Percentiles rank a stretch among this genome's conserved stretches.
Evolutionary conservation across 1,140 invertebrate genomes (phyloP).

Genomic region (Chlorops oryzae): DNA sequence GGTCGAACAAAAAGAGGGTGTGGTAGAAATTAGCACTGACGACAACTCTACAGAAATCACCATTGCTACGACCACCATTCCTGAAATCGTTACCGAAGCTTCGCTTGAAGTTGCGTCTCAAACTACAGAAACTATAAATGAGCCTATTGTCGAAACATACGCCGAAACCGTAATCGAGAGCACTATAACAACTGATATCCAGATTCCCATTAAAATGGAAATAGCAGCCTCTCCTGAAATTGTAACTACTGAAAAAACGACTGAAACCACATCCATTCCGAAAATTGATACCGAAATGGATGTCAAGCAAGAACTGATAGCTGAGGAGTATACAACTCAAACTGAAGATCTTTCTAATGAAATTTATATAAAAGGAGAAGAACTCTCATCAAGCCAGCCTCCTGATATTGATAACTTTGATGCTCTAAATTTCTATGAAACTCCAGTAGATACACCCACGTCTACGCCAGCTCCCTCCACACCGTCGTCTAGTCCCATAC

Average conservation of each 20-base stretch:
- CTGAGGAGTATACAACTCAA: not conserved
- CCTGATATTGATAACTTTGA: not conserved
- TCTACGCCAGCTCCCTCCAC: conserved; percentile 13
- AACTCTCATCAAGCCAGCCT: not conserved
- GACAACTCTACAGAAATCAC: too few species aligned
- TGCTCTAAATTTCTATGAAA: conserved; percentile 19
- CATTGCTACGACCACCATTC: too few species aligned
- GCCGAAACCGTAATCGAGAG: not conserved
- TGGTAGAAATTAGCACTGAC: too few species aligned
- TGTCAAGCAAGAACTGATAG: not conserved
- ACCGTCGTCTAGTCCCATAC: conserved; percentile 10
- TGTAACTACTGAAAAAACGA: not conserved
- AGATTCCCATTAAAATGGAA: conserved; percentile 1
- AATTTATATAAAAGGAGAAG: conserved; percentile 17
- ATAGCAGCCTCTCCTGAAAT: not conserved
- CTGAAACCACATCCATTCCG: not conserved
- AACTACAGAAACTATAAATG: not conserved
- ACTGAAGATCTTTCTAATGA: not conserved
- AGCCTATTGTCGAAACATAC: not conserved
- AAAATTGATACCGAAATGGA: not conserved
- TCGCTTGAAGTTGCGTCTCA: not conserved
- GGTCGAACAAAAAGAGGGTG: not conserved
- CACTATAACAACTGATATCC: conserved; percentile 1
- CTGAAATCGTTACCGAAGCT: too few species aligned
- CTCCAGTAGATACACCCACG: conserved; percentile 17